These are phyloP conservation scores for Drosophila testacea DNA, from an alignment of 2,888 invertebrate species.

Conservation along the genomic window DNA sequence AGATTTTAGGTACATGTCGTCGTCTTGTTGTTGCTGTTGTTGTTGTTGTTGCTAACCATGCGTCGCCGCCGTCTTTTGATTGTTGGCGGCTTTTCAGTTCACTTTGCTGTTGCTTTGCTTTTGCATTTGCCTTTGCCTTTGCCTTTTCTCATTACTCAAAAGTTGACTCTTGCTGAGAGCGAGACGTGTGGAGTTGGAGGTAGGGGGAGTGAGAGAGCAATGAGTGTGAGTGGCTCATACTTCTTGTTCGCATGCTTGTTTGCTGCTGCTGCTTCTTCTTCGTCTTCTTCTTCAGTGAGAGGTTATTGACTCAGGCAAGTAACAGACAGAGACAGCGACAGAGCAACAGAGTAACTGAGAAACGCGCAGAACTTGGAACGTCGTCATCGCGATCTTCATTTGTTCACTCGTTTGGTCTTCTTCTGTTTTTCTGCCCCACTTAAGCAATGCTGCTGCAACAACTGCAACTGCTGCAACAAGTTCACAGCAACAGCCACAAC, in stretches of 20 bases:
- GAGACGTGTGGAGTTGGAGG: slow-evolving; percentile 11
- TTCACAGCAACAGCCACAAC: slow-evolving; percentile 17
- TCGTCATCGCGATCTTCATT: slow-evolving; percentile 57
- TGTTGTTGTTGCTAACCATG: slow-evolving; percentile 21
- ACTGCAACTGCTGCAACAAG: slow-evolving; percentile 45
- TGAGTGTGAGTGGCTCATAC: slow-evolving; percentile 34
- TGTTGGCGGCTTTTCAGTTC: slow-evolving; percentile 71
- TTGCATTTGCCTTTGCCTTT: slow-evolving; percentile 48
- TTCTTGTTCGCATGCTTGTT: slow-evolving; percentile 43
- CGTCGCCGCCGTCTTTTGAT: slow-evolving; percentile 49
- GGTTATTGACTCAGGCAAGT: slow-evolving; percentile 61
- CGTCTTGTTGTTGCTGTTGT: slow-evolving; percentile 21
- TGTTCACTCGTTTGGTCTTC: slow-evolving; percentile 34
- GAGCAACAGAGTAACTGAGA: slow-evolving; percentile 16
- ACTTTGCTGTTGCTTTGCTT: slow-evolving; percentile 37
- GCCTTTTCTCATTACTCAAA: slow-evolving; percentile 63
- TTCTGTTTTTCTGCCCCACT: slow-evolving; percentile 45
- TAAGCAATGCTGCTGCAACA: slow-evolving; percentile 19
- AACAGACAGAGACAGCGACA: slow-evolving; percentile 40
- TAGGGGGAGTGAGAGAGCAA: not conserved
- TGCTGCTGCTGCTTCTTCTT: slow-evolving; percentile 18
- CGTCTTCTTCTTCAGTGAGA: slow-evolving; percentile 38
- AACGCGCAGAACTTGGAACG: slow-evolving; percentile 33
- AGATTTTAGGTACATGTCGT: slow-evolving; percentile 54
- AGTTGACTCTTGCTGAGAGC: slow-evolving; percentile 54